phyloP scores from a whole-genome alignment of 1,140 invertebrate genomes.

The Telenomus remus region DNA sequence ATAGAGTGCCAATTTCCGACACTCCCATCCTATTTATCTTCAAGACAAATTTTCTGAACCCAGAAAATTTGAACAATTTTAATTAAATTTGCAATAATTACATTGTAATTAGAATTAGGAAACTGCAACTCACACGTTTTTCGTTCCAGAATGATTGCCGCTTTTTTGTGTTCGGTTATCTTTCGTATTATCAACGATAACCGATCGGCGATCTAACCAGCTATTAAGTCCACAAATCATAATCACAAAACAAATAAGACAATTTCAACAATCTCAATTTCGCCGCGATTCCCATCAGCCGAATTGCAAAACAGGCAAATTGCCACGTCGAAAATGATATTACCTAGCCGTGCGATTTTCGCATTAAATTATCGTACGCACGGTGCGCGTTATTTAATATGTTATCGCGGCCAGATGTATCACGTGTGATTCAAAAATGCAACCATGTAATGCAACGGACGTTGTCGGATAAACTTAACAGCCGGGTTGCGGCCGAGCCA shows the following conservation, averaged over 20 bases:
- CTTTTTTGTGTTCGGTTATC: no score
- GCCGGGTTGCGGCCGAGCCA: not conserved
- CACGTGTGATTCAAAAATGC: conserved; percentile 3
- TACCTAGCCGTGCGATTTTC: not conserved
- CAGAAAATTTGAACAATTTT: no score
- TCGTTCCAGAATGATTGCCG: no score
- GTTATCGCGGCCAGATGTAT: not conserved
- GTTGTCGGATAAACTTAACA: conserved; percentile 1
- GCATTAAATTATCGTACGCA: conserved; percentile 10
- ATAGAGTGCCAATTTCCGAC: no score
- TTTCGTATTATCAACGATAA: not conserved
- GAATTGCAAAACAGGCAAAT: not conserved
- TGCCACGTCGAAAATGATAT: not conserved
- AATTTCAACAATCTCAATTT: conserved; percentile 3
- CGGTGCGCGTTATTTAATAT: conserved; percentile 18
- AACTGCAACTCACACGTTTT: no score
- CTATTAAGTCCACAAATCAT: conserved; percentile 1
- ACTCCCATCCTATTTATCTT: no score
- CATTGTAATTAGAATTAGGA: no score
- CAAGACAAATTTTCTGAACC: no score
- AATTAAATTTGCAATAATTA: no score
- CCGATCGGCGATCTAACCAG: not conserved
- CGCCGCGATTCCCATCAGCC: not conserved
- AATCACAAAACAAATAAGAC: conserved; percentile 18
- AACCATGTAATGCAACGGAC: not conserved